Conservation (phyloP, 2,797 vertebrate genomes). For the Diplodus puntazzo region DNA sequence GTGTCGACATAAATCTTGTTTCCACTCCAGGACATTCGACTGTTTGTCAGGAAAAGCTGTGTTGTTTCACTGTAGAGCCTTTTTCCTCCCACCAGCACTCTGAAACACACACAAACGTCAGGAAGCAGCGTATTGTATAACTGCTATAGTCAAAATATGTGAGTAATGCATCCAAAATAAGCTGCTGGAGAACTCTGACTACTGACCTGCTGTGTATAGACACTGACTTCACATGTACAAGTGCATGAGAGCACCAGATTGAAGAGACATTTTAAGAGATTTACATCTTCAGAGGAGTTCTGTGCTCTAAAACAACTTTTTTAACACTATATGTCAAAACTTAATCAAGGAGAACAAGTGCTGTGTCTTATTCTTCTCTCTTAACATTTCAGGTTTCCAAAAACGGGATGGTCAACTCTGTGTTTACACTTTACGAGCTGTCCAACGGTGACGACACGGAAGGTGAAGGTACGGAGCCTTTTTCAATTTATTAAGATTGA, state of each 20-base stretch:
- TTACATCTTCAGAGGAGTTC: too few species aligned
- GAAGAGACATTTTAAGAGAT: too few species aligned
- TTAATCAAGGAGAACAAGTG: background rate
- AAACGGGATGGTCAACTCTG: conserved; percentile 94
- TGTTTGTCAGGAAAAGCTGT: background rate
- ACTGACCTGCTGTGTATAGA: background rate
- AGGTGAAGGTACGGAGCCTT: conserved; percentile 88
- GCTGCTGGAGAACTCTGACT: background rate
- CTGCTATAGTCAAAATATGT: background rate
- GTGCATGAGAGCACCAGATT: too few species aligned
- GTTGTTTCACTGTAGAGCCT: background rate
- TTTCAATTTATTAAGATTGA: background rate
- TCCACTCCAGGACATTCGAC: background rate
- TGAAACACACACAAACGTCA: background rate
- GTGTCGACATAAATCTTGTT: background rate
- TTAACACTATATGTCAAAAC: background rate
- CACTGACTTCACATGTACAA: background rate
- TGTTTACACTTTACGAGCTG: conserved; percentile 96
- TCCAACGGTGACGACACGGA: conserved; percentile 93
- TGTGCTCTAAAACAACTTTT: too few species aligned
- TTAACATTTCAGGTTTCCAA: conserved; percentile 87
- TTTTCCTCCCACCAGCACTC: background rate
- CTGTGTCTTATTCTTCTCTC: background rate
- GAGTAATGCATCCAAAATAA: background rate
- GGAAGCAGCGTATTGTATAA: too few species aligned